Evolutionary conservation across 1,140 invertebrate genomes (phyloP).

Genomic region (Cylas formicarius): DNA sequence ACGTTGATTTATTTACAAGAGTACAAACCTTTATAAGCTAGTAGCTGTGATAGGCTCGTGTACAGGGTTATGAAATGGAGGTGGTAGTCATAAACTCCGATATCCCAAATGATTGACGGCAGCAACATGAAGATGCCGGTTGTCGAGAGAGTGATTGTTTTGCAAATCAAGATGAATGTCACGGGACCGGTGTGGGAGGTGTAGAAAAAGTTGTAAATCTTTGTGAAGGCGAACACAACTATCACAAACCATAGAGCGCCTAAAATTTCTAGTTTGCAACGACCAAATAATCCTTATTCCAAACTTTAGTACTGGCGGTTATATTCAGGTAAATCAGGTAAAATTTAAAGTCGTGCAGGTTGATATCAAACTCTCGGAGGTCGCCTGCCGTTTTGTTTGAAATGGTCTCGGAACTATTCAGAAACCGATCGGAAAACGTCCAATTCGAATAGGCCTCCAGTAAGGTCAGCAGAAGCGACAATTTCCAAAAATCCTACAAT

Average conservation of each 20-base stretch:
- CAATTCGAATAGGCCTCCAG: slow-evolving; percentile 55
- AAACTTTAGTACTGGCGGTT: slow-evolving; percentile 16
- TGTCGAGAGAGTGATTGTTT: slow-evolving; percentile 44
- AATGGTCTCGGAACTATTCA: slow-evolving; percentile 21
- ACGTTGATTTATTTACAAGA: slow-evolving; percentile 6
- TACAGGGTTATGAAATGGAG: slow-evolving; percentile 36
- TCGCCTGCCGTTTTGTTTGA: slow-evolving; percentile 34
- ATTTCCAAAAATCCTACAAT: slow-evolving; percentile 55
- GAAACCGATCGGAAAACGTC: no score
- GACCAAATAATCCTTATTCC: slow-evolving; percentile 3
- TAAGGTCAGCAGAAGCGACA: slow-evolving; percentile 50
- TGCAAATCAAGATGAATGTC: slow-evolving; percentile 31
- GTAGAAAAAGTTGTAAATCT: slow-evolving; percentile 24
- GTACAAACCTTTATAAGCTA: slow-evolving; percentile 37
- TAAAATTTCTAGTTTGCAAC: slow-evolving; percentile 18
- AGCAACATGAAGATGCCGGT: slow-evolving; percentile 45
- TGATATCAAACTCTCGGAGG: slow-evolving; percentile 32
- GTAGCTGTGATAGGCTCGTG: slow-evolving; percentile 37
- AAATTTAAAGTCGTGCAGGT: slow-evolving; percentile 33
- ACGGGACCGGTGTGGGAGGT: slow-evolving; percentile 12
- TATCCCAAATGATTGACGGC: slow-evolving; percentile 47
- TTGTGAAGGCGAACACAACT: slow-evolving; percentile 29
- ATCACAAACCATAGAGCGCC: slow-evolving; percentile 27
- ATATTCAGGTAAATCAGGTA: slow-evolving; percentile 36
- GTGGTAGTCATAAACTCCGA: slow-evolving; percentile 38